phyloP scores from a whole-genome alignment of 2,888 invertebrate species.

The Parapristionchus giblindavisi region DNA sequence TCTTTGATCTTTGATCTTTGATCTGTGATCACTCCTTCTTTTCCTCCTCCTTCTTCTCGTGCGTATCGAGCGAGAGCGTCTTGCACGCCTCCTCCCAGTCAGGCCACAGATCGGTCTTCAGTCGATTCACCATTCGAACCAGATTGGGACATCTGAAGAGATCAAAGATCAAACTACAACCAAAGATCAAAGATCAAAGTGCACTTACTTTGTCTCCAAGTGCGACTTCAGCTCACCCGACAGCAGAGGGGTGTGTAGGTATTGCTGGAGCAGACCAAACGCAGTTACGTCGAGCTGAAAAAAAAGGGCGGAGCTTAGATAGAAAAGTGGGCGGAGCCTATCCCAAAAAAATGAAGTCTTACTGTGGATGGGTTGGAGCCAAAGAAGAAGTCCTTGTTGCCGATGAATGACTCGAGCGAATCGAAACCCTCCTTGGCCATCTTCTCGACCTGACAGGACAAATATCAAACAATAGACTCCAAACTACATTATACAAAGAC shows the following conservation, averaged over 20 bases:
- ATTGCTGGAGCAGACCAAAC: constrained; percentile 34
- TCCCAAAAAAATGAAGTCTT: background rate
- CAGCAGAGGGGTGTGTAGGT: constrained; percentile 27
- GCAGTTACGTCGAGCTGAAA: constrained; percentile 32
- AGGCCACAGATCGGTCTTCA: constrained; percentile 65
- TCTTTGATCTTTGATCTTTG: too few relatives aligned
- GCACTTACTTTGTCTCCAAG: constrained; percentile 25
- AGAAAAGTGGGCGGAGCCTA: background rate
- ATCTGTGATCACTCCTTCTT: too few relatives aligned
- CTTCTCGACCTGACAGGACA: constrained; percentile 20
- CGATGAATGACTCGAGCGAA: constrained; percentile 33
- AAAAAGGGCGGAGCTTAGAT: background rate
- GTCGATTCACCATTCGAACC: constrained; percentile 41
- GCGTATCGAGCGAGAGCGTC: constrained; percentile 48
- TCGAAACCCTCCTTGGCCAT: constrained; percentile 27
- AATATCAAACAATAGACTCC: background rate
- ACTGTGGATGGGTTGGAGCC: constrained; percentile 31
- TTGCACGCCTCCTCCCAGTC: constrained; percentile 61
- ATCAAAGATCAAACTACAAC: background rate
- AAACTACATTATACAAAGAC: background rate
- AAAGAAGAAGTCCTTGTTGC: constrained; percentile 31
- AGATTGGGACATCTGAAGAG: constrained; percentile 45
- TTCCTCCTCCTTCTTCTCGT: constrained; percentile 12
- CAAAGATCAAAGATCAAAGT: background rate
- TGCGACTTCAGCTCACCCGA: constrained; percentile 29